Evolutionary conservation across 2,888 invertebrate species (phyloP).

Genomic region (Rhodophaea formosa): DNA sequence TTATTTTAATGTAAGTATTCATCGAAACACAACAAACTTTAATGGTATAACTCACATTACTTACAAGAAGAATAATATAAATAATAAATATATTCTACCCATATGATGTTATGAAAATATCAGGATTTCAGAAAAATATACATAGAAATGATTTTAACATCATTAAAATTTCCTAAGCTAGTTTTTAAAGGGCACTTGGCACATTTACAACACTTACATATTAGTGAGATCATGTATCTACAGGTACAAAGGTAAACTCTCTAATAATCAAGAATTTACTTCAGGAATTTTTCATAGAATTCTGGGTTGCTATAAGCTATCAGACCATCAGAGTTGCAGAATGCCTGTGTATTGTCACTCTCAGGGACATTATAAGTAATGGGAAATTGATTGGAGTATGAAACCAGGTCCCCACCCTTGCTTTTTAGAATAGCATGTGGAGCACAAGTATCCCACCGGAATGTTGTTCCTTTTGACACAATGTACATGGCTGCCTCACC

Average conservation of each 20-base stretch:
- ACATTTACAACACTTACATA: conserved; percentile 15
- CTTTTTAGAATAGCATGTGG: conserved; percentile 92
- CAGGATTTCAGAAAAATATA: too few relatives aligned
- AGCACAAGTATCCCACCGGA: conserved; percentile 95
- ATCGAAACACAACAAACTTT: too few relatives aligned
- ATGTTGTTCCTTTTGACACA: conserved; percentile 90
- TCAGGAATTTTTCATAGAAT: conserved; percentile 45
- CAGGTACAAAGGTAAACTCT: neutral
- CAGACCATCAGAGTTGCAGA: conserved; percentile 63
- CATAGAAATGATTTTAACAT: too few relatives aligned
- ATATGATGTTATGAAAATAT: too few relatives aligned
- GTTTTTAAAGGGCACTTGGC: conserved; percentile 9
- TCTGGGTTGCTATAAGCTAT: conserved; percentile 52
- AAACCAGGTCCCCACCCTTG: conserved; percentile 86
- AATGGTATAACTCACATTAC: too few relatives aligned
- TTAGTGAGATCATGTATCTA: conserved; percentile 2
- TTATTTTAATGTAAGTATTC: too few relatives aligned
- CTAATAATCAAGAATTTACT: conserved; percentile 24
- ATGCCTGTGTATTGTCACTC: conserved; percentile 49
- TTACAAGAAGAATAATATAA: too few relatives aligned
- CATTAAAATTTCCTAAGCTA: neutral
- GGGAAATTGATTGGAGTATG: conserved; percentile 43
- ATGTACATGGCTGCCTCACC: conserved; percentile 84
- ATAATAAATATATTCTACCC: too few relatives aligned
- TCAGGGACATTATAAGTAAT: conserved; percentile 58